Base-by-base conservation (phyloP, 1,140 invertebrate species). In the Micrasema minimum region DNA sequence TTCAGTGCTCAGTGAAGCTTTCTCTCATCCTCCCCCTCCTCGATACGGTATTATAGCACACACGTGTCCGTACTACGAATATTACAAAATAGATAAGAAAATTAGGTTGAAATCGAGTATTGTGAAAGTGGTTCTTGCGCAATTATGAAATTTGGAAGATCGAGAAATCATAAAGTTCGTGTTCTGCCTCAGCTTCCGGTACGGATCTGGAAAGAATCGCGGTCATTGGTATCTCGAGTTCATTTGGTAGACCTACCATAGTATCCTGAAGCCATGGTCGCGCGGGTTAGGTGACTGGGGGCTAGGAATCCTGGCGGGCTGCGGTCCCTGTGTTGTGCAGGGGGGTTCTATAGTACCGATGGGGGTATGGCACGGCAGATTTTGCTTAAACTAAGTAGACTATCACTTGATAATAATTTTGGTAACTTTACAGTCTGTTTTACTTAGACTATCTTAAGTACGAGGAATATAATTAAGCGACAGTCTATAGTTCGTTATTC, bases 321-420 rank as follows among this genome's bases (percentile, higher is more conserved):
- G 46, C 46, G 46, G 18, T 16, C 1, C 20, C 18, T 2, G 10
- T 12, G 10, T 22, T 22, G 5, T 35, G 18, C 1, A 35, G 50
- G 18, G 5, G 9, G n/a, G 18, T 48, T 11, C 3, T 16, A 16
- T 38, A 43, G 37, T 20, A 35, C 55, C 20, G n/a, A 14, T 50
- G 38, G 2, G 5, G 3, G 11, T 59, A 64, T 64, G 59, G 59
- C 59, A 64, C 59, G 41, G 31, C n/a, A 16, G 26, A 45, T 23
- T 38, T 64, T n/a, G 20, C 41, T 26, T n/a, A 45, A 45, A 45
- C 59, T 64, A 26, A 64, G 14, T 22, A 22, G 59, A 64, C 43
- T 64, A 64, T 64, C 59, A 64, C 59, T 64, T 38, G 12, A 9
- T 45, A 46, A 64, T 61, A 45, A 64, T 64, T 59, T 64, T 64